phyloP scores from a whole-genome alignment of 2,113 vertebrate genomes.

The Sphaerodactylus townsendi region DNA sequence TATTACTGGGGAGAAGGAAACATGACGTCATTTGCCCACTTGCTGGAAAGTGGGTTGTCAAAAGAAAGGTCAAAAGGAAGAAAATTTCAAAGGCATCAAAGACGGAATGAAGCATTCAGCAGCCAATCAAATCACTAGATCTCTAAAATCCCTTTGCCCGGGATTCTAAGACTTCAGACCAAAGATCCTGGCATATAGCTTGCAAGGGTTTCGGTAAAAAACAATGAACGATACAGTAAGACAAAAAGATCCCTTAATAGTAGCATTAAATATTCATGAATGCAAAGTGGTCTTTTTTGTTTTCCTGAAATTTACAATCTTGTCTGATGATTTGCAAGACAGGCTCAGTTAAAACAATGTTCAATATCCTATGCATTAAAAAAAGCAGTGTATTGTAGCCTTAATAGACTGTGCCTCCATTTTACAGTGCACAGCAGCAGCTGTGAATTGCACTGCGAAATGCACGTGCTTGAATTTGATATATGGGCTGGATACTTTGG shows the following conservation, averaged over 20 bases:
- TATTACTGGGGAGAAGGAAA: not conserved
- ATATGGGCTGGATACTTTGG: not conserved
- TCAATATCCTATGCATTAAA: not conserved
- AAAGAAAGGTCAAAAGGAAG: not conserved
- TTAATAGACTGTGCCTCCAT: not conserved
- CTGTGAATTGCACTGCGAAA: not conserved
- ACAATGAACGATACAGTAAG: not conserved
- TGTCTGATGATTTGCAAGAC: not conserved
- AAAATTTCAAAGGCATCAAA: conserved; percentile 2
- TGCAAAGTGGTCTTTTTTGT: not conserved
- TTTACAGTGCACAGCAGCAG: not conserved
- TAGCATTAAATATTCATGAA: not conserved
- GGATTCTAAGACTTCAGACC: not conserved
- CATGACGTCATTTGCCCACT: not conserved
- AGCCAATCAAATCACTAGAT: not conserved
- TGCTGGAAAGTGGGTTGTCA: not conserved
- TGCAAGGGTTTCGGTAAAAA: not conserved
- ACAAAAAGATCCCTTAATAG: not conserved
- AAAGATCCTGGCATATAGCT: not conserved
- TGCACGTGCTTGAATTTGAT: not conserved
- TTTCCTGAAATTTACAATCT: not conserved
- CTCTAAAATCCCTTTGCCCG: not conserved
- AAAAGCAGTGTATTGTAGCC: not conserved
- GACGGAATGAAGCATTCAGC: not conserved
- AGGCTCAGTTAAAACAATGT: not conserved